Evolutionary conservation across 2,888 invertebrate species (phyloP).

Genomic region (Norana najaformis): DNA sequence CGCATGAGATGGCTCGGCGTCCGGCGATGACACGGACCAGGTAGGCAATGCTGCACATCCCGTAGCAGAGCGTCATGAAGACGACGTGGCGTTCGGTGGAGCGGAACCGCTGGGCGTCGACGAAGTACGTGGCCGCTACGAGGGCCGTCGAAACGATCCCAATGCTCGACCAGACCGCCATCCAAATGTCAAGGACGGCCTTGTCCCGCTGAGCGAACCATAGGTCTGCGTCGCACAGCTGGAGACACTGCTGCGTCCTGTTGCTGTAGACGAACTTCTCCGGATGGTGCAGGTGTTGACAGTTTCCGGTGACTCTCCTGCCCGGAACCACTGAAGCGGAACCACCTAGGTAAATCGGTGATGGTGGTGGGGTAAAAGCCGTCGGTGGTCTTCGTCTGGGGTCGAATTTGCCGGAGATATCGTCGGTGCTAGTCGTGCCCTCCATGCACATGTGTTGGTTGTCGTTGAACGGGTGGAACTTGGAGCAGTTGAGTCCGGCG

Average conservation of each 20-base stretch:
- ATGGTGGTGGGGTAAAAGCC: too few species aligned
- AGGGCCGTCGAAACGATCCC: constrained; percentile 76
- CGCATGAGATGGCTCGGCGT: constrained; percentile 65
- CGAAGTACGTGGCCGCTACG: constrained; percentile 75
- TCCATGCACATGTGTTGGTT: constrained; percentile 96
- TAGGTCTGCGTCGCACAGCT: constrained; percentile 78
- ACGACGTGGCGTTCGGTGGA: constrained; percentile 77
- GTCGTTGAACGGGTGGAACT: constrained; percentile 87
- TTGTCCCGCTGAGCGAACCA: constrained; percentile 79
- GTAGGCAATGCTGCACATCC: constrained; percentile 75
- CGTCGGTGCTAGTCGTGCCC: constrained; percentile 68
- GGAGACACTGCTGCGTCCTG: constrained; percentile 77
- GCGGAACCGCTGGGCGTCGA: constrained; percentile 67
- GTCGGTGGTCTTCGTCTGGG: not conserved
- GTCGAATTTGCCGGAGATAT: not conserved
- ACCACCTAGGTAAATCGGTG: not conserved
- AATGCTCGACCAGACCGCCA: constrained; percentile 80
- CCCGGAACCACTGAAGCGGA: not conserved
- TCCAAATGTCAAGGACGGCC: constrained; percentile 81
- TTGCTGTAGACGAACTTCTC: constrained; percentile 76
- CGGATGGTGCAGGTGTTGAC: constrained; percentile 63
- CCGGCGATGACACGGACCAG: constrained; percentile 78
- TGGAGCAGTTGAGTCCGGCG: constrained; percentile 81
- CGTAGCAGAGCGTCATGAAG: constrained; percentile 81
- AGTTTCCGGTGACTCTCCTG: not conserved